phyloP scores from a whole-genome alignment of 2,113 vertebrate species.

The Gnathonemus longibarbis region DNA sequence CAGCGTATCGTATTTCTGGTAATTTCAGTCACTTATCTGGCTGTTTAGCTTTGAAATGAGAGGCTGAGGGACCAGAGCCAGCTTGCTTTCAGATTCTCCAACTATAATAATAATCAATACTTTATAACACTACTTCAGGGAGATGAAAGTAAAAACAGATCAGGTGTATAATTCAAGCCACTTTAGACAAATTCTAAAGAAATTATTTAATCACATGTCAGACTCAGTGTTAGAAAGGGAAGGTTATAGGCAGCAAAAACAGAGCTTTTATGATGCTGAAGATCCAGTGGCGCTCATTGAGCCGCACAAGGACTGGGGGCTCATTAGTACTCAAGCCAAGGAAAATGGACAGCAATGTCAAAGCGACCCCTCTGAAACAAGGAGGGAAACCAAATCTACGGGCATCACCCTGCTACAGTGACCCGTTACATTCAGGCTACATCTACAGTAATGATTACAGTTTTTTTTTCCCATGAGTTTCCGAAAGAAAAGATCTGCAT shows the following conservation, averaged over 20 bases:
- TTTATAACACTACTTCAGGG: background rate
- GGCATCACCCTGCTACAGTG: background rate
- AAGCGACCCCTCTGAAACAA: background rate
- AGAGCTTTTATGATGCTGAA: background rate
- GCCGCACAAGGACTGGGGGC: background rate
- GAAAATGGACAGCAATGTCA: background rate
- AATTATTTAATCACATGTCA: background rate
- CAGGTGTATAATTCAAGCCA: background rate
- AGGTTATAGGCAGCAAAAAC: background rate
- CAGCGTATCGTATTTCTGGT: background rate
- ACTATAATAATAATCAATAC: background rate
- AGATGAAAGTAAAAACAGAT: background rate
- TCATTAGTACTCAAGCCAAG: background rate
- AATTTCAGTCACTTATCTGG: background rate
- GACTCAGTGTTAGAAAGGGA: background rate
- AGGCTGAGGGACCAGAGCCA: background rate
- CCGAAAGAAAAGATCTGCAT: too few species aligned
- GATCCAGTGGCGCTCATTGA: background rate
- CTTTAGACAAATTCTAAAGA: background rate
- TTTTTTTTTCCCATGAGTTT: too few species aligned
- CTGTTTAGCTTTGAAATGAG: background rate
- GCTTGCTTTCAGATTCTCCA: background rate
- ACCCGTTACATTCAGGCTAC: background rate
- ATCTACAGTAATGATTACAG: background rate
- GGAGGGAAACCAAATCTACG: background rate